Evolutionary conservation across 2,797 vertebrate genomes (phyloP), one percentile per base, ranked within the genome.

Genomic region (Anguilla pacifica): DNA sequence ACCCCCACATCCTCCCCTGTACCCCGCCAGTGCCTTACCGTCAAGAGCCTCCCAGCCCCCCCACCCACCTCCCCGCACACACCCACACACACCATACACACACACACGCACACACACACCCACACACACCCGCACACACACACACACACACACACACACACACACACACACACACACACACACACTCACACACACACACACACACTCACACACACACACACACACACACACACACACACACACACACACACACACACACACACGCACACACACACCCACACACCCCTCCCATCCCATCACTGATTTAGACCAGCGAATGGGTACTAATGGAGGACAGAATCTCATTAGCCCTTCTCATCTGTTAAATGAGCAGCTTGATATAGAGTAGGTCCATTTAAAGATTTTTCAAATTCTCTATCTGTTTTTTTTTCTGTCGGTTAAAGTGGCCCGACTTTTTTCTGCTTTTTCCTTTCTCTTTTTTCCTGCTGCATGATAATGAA

Each of bases 281-380:
- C 61, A 25, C 19, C 61, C 61, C 49, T 51, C 49, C 49, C 9
- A 84, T 87, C 91, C 91, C 85, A 88, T 83, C 39, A 46, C 55
- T 35, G 83, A 93, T 95, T 94, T 93, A 95, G 94, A 93, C 85
- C 91, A 92, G 91, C 86, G 94, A 94, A 92, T 92, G 90, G 92
- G 93, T 85, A 84, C 90, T 93, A 31, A 84, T 84, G 51, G 77
- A 49, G 87, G 91, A 84, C 53, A n/a, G 77, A 81, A 86, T 91
- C 92, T 94, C 93, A 91, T 95, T 95, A 95, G 92, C 91, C 89
- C 91, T 64, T 89, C 94, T 95, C 92, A 93, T 94, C 94, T 95
- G 90, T 91, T 88, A 94, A 95, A 94, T 93, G 91, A 93, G 89
- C 92, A 89, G 90, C 82, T 90, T 85, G 43, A 91, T 92, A 88